Conservation (phyloP, 2,888 invertebrate species). For the Hirudinaria manillensis region DNA sequence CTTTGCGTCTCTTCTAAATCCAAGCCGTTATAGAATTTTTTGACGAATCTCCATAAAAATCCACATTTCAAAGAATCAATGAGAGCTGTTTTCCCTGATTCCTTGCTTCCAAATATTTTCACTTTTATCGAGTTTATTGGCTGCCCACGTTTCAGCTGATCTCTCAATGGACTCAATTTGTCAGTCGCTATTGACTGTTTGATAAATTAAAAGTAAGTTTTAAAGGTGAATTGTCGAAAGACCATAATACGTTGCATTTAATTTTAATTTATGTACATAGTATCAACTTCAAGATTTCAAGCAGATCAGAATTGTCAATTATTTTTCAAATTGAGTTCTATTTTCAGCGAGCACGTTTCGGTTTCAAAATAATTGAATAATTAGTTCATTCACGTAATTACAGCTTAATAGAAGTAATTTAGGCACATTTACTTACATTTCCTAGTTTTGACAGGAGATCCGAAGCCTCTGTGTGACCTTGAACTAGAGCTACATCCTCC, state of each 20-base stretch:
- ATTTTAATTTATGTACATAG: too few species aligned
- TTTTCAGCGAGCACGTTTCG: neutral
- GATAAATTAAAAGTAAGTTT: neutral
- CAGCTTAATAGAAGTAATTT: too few species aligned
- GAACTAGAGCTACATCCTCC: constrained; percentile 69
- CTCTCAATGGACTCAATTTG: constrained; percentile 58
- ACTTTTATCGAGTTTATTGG: constrained; percentile 61
- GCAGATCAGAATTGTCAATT: too few species aligned
- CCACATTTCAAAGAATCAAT: constrained; percentile 65
- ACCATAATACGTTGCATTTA: too few species aligned
- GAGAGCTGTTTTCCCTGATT: constrained; percentile 68
- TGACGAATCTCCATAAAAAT: constrained; percentile 65
- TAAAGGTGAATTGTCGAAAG: neutral
- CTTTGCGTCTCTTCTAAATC: too few species aligned
- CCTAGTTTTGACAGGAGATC: constrained; percentile 62
- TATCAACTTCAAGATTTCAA: too few species aligned
- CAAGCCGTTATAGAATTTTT: constrained; percentile 34
- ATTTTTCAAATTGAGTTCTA: neutral
- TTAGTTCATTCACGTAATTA: neutral
- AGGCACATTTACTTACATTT: neutral
- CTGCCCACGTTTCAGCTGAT: constrained; percentile 62
- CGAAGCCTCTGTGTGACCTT: constrained; percentile 66
- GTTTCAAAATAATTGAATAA: neutral
- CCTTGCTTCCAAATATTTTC: constrained; percentile 67
- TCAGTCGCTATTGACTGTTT: constrained; percentile 49